phyloP scores from a whole-genome alignment of 2,797 vertebrate genomes.

The Diplodus puntazzo region DNA sequence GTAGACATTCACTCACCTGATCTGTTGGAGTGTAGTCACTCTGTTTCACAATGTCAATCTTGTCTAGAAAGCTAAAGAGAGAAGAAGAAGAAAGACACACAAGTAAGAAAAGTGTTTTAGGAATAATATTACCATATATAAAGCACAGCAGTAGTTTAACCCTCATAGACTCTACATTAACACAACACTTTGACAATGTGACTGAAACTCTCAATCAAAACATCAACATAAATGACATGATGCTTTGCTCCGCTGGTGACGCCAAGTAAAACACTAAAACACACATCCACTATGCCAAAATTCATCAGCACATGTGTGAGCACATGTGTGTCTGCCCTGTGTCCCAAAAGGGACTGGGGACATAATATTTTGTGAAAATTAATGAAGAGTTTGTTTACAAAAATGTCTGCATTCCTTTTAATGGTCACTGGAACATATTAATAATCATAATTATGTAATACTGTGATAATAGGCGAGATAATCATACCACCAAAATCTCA shows the following conservation, averaged over 20 bases:
- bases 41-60: conserved; percentile 93
- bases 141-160: neutral
- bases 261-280: neutral
- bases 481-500: too few species aligned
- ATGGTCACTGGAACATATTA: too few species aligned
- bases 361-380: too few species aligned
- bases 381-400: too few species aligned
- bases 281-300: neutral
- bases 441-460: too few species aligned
- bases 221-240: neutral
- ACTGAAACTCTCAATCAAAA: conserved; percentile 1
- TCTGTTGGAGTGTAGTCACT: conserved; percentile 95
- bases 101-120: neutral
- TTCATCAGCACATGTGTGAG: neutral
- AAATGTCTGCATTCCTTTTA: too few species aligned
- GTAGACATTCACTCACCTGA: conserved; percentile 84
- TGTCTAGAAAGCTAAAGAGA: conserved; percentile 83
- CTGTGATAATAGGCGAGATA: too few species aligned
- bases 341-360: too few species aligned
- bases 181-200: neutral
- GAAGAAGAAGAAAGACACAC: neutral
- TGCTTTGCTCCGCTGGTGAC: neutral
- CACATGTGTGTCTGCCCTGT: too few species aligned
- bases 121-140: neutral
- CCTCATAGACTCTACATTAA: neutral